phyloP scores from a whole-genome alignment of 2,888 invertebrate genomes.

The Epiblema foenella region DNA sequence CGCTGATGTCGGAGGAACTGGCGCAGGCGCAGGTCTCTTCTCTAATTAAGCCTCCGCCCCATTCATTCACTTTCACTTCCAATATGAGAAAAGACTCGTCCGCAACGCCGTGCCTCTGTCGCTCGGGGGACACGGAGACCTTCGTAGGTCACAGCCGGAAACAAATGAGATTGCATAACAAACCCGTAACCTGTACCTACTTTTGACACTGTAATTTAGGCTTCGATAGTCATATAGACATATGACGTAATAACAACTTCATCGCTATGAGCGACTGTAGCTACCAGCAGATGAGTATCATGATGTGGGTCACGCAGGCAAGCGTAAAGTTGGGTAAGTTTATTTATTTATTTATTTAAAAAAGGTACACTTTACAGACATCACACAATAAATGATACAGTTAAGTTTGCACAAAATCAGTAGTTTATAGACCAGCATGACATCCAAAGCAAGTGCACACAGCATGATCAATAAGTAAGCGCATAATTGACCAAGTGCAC shows the following conservation, averaged over 20 bases:
- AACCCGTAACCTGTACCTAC: slow-evolving; percentile 60
- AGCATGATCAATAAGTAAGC: no score
- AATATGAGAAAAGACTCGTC: slow-evolving; percentile 78
- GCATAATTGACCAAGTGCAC: no score
- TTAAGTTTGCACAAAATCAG: no score
- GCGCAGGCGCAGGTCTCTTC: slow-evolving; percentile 78
- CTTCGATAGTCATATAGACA: slow-evolving; percentile 31
- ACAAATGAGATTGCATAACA: slow-evolving; percentile 61
- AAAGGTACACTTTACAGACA: no score
- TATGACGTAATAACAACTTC: slow-evolving; percentile 31
- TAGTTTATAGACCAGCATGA: no score
- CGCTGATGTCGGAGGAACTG: slow-evolving; percentile 79
- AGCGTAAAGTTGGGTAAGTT: slow-evolving; percentile 25
- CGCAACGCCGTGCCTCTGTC: slow-evolving; percentile 69
- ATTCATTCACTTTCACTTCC: slow-evolving; percentile 85
- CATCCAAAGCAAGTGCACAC: no score
- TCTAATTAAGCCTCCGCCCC: slow-evolving; percentile 83
- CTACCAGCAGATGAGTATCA: neutral
- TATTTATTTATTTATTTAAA: no score
- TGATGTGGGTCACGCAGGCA: slow-evolving; percentile 3
- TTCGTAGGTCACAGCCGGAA: slow-evolving; percentile 82
- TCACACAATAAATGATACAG: no score
- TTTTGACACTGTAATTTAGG: slow-evolving; percentile 36
- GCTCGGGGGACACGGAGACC: slow-evolving; percentile 71
- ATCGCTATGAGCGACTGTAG: slow-evolving; percentile 1